Percentiles rank a stretch among this genome's conserved stretches.
Evolutionary conservation across 2,888 invertebrate species (phyloP).

Genomic region (Schrankia costaestrigalis): DNA sequence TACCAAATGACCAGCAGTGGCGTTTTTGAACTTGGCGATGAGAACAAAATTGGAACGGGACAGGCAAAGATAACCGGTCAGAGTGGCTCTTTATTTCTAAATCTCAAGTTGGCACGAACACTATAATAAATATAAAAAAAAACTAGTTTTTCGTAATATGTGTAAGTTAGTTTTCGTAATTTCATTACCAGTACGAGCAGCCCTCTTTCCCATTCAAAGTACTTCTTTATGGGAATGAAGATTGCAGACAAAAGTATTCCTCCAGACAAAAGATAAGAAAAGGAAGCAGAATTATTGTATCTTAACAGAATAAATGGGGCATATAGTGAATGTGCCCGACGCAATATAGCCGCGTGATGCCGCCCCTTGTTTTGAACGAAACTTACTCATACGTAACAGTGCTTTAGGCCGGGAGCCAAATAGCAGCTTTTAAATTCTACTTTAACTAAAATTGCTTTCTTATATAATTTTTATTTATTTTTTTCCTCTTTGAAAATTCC

Average conservation of each 20-base stretch:
- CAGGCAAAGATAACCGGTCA: too few species aligned
- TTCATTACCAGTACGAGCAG: background rate
- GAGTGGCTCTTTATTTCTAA: too few species aligned
- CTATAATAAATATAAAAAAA: background rate
- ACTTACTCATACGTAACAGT: slow-evolving; percentile 37
- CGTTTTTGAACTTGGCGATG: too few species aligned
- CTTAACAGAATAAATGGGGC: slow-evolving; percentile 60
- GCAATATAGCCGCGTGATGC: slow-evolving; percentile 37
- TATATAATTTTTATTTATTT: slow-evolving; percentile 20
- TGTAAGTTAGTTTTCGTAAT: background rate
- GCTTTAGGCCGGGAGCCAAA: slow-evolving; percentile 41
- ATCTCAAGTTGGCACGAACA: too few species aligned
- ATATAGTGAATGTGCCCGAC: slow-evolving; percentile 36
- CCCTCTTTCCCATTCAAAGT: slow-evolving; percentile 3
- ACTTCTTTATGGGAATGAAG: slow-evolving; percentile 15
- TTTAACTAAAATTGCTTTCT: slow-evolving; percentile 13
- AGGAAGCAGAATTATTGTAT: slow-evolving; percentile 48
- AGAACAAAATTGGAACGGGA: too few species aligned
- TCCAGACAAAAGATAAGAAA: slow-evolving; percentile 33
- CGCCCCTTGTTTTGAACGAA: slow-evolving; percentile 41
- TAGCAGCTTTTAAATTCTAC: slow-evolving; percentile 17
- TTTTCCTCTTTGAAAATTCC: slow-evolving; percentile 10
- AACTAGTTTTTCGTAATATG: background rate
- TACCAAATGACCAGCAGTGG: too few species aligned
- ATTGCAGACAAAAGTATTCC: slow-evolving; percentile 26